Evolutionary conservation across 64 coral and sea anemone genomes (phyloP).

Genomic region (Trachythela sp.): DNA sequence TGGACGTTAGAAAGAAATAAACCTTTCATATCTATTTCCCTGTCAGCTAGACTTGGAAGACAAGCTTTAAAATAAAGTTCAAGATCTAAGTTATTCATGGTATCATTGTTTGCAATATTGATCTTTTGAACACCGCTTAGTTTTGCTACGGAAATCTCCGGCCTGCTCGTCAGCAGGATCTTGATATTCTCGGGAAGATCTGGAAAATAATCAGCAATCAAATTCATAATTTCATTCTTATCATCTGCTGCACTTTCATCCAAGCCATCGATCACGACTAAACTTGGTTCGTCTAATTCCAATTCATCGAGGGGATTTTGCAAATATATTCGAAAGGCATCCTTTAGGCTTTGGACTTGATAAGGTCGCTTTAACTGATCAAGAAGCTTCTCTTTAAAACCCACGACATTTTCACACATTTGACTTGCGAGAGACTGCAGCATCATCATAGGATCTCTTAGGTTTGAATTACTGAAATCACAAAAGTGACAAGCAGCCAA

Average conservation of each 20-base stretch:
- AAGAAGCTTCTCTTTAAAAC: constrained; percentile 50
- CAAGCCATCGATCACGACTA: constrained; percentile 57
- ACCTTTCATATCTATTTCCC: too few relatives aligned
- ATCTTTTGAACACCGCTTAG: constrained; percentile 16
- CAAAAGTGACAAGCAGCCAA: too few relatives aligned
- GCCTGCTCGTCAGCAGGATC: constrained; percentile 57
- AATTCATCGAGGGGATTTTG: constrained; percentile 59
- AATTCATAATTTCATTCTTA: constrained; percentile 30
- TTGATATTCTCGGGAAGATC: constrained; percentile 60
- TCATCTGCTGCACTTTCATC: constrained; percentile 56
- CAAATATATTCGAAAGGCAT: constrained; percentile 52
- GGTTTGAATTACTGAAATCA: constrained; percentile 19
- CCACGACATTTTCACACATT: constrained; percentile 57
- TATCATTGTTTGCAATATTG: too few relatives aligned
- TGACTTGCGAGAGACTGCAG: constrained; percentile 63
- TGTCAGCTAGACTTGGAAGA: too few relatives aligned
- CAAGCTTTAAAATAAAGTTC: too few relatives aligned
- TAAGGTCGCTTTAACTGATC: background rate
- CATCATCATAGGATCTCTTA: constrained; percentile 61
- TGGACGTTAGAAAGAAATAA: background rate
- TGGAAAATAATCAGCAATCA: constrained; percentile 55
- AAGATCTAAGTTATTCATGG: too few relatives aligned
- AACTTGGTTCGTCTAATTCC: constrained; percentile 29
- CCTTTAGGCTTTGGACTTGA: constrained; percentile 14
- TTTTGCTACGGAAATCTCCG: constrained; percentile 47